Percentiles rank a stretch among this genome's conserved stretches.
Conservation (phyloP, 2,797 vertebrate species). For the Bovichtus variegatus region DNA sequence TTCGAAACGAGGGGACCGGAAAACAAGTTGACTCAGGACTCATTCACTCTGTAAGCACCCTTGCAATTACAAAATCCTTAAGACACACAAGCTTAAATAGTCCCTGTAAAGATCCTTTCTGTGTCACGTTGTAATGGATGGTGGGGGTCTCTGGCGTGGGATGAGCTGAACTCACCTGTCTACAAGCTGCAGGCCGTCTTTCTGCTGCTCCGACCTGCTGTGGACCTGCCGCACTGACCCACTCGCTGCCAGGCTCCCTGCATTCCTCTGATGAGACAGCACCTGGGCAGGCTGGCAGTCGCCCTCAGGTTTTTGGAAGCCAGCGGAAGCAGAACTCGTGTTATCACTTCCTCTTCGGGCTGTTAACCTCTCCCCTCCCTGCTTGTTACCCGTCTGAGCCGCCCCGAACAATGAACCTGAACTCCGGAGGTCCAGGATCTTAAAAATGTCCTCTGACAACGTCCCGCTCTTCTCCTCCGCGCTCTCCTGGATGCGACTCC, state of each 20-base stretch:
- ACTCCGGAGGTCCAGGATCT: conserved; percentile 86
- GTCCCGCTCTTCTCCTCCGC: conserved; percentile 85
- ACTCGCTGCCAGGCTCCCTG: conserved; percentile 5
- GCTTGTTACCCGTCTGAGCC: conserved; percentile 39
- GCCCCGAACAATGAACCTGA: conserved; percentile 49
- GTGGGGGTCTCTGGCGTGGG: not conserved
- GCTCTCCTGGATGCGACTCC: conserved; percentile 78
- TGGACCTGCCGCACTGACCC: conserved; percentile 42
- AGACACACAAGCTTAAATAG: not conserved
- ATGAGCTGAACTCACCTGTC: conserved; percentile 84
- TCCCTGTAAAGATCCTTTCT: not conserved
- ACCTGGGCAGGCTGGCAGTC: conserved; percentile 1
- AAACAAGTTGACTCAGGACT: no score
- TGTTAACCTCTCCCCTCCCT: conserved; percentile 27
- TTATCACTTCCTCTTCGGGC: conserved; percentile 59
- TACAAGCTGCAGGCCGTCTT: conserved; percentile 74
- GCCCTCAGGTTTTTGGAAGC: conserved; percentile 31
- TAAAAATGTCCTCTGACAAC: conserved; percentile 91
- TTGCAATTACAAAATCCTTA: not conserved
- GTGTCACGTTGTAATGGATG: no score
- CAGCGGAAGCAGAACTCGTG: conserved; percentile 42
- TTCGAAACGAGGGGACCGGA: no score
- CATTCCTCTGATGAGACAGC: conserved; percentile 20
- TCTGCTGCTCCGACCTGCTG: conserved; percentile 49
- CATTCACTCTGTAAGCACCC: no score